Evolutionary conservation across 2,888 invertebrate species (phyloP), one percentile per base, ranked within the genome.

Genomic region (Tribolium freemani): DNA sequence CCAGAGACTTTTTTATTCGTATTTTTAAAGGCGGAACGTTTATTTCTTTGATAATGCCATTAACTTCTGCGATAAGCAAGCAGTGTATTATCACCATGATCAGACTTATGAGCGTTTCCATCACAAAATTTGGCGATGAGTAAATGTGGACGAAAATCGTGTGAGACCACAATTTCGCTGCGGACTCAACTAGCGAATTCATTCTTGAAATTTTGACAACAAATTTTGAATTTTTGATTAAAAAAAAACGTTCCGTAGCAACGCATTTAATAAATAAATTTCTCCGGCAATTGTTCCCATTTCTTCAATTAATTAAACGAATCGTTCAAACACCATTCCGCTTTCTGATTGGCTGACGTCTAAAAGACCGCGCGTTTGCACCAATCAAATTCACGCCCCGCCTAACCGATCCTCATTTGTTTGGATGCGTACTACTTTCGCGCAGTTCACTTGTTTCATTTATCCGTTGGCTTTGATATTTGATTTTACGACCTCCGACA

Each of bases 121-220:
- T 51, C 5, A 57, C 11, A 50, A 71, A 71, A 26, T 56, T 64
- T 10, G 71, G 71, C 3, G 56, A 58, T 3, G 71, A 71, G 30
- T 71, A 71, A n/a, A 71, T 58, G 44, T 71, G 71, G 5, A 71
- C 71, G 4, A 51, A n/a, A 8, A 64, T 11, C 5, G 5, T 58
- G 16, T 71, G 70, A 11, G 44, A 46, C 10, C 63, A 20, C 20
- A 69, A 10, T 11, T 60, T 46, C 1, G 20, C 5, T 9, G 50
- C 5, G 3, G 38, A 5, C 6, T 46, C 54, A 2, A 45, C 1
- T 4, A 21, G 6, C 31, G 8, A 10, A 54, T 56, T 11, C 66
- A 66, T 61, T 66, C 21, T 53, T 30, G 16, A 50, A 63, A 63
- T 63, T 63, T 63, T 63, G 63, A 63, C 10, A 8, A 31, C 1